Evolutionary conservation across 2,797 vertebrate species (phyloP), one percentile per base, ranked within the genome.

Genomic region (Pangasius sanitwongsei): DNA sequence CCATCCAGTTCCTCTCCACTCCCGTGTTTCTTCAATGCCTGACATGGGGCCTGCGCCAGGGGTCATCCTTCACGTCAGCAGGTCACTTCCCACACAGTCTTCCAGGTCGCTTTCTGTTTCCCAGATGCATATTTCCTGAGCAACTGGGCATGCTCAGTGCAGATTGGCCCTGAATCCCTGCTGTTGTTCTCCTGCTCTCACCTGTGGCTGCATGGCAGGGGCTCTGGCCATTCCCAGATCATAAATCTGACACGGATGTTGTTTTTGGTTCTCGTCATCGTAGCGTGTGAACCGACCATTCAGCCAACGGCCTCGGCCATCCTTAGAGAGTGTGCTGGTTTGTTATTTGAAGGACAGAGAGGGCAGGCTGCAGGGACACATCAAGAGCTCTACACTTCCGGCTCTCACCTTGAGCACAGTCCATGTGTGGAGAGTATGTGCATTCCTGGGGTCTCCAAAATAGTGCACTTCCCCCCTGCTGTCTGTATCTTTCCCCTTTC

Each of bases 221-320:
- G 84, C 78, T 89, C 86, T 81, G 70, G 81, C 78, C 82, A 86
- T 92, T 92, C 91, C 92, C 91, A 92, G 91, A 90, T 90, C 91
- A 86, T 92, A 92, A 92, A 92, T 91, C 87, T 89, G 69, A 83
- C 83, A 87, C 87, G 90, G 91, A 91, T 92, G 92, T 92, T 92
- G 92, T 91, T 92, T 89, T 90, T 91, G 89, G 77, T 88, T 77
- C 86, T 34, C 55, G 16, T 34, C 84, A 53, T 74, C 87, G 83
- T 91, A 89, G 86, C 92, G 92, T 92, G 92, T 91, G 92, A 92
- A 92, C 91, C 82, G 77, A 75, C 83, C 80, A 70, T 92, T 89
- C 63, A 87, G 78, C 53, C 84, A 44, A 31, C 48, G 78, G 89
- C 89, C 91, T 89, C 81, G 81, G 83, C 89, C 78, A 87, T 92